A percentile compares a stretch with the other conserved stretches of the same genome.
Conservation (phyloP, 1,140 invertebrate species). For the Ostrea edulis region DNA sequence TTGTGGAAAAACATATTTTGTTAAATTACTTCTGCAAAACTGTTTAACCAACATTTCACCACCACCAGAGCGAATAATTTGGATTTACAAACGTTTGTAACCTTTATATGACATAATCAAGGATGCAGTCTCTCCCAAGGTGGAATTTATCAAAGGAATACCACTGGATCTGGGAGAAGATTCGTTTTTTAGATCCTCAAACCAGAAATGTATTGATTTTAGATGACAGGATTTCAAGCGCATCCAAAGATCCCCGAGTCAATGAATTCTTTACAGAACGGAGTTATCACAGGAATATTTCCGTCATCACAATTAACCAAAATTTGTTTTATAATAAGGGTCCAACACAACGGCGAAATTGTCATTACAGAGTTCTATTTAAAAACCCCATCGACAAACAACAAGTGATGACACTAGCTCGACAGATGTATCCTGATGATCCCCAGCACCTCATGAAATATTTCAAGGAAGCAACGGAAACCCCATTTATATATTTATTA, state of each 20-base stretch:
- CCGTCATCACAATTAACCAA: background rate
- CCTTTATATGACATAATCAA: conserved; percentile 47
- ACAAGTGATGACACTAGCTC: conserved; percentile 28
- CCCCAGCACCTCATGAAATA: background rate
- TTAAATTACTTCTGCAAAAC: conserved; percentile 29
- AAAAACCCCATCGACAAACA: conserved; percentile 50
- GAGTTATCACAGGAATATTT: conserved; percentile 45
- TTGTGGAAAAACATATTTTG: conserved; percentile 41
- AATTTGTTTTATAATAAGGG: conserved; percentile 38
- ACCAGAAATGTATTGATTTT: conserved; percentile 45
- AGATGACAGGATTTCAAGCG: conserved; percentile 39
- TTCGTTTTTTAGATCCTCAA: conserved; percentile 30
- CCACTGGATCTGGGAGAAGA: conserved; percentile 42
- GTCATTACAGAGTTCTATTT: conserved; percentile 51
- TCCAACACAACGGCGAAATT: conserved; percentile 42
- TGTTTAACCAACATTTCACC: background rate
- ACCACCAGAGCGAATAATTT: conserved; percentile 36
- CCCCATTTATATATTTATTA: background rate
- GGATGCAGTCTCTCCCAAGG: conserved; percentile 25
- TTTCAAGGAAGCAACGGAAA: background rate
- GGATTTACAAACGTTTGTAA: conserved; percentile 14
- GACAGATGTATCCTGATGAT: conserved; percentile 43
- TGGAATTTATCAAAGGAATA: conserved; percentile 47
- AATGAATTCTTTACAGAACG: conserved; percentile 54
- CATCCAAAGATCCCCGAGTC: conserved; percentile 42